A percentile compares a stretch with the other conserved stretches of the same genome.
phyloP scores from a whole-genome alignment of 2,888 invertebrate species.

The Schrankia costaestrigalis region DNA sequence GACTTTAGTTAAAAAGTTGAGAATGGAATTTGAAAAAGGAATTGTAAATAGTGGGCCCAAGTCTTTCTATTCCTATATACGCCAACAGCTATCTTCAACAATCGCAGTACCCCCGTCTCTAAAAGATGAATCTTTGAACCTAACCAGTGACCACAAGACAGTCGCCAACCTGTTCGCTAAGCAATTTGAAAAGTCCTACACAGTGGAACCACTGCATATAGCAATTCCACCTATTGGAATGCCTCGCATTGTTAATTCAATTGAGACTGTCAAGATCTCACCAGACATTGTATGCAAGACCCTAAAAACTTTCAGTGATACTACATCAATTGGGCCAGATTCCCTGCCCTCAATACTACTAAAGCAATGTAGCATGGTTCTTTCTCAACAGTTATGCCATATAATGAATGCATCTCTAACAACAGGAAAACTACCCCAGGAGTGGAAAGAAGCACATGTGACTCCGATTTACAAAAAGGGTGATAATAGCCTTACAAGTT shows the following conservation, averaged over 20 bases:
- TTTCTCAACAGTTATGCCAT: not conserved
- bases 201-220: not conserved
- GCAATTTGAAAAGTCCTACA: not conserved
- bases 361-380: not conserved
- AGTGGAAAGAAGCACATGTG: not conserved
- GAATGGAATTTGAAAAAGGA: not conserved
- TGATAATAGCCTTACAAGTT: too few relatives aligned
- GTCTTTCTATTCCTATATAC: not conserved
- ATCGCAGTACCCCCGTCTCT: too few relatives aligned
- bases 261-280: not conserved
- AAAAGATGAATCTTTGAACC: not conserved
- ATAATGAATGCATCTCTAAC: not conserved
- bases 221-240: too few relatives aligned
- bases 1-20: not conserved
- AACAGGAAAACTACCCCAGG: not conserved
- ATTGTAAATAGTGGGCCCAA: not conserved
- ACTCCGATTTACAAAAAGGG: not conserved
- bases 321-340: not conserved
- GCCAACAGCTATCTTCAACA: too few relatives aligned
- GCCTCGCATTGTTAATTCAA: not conserved
- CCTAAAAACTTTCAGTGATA: not conserved
- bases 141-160: not conserved
- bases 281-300: not conserved
- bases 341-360: not conserved
- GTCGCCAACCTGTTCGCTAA: not conserved